These are phyloP conservation scores for Scyliorhinus canicula DNA, from an alignment of 2,797 vertebrate genomes.

Conservation along the genomic window DNA sequence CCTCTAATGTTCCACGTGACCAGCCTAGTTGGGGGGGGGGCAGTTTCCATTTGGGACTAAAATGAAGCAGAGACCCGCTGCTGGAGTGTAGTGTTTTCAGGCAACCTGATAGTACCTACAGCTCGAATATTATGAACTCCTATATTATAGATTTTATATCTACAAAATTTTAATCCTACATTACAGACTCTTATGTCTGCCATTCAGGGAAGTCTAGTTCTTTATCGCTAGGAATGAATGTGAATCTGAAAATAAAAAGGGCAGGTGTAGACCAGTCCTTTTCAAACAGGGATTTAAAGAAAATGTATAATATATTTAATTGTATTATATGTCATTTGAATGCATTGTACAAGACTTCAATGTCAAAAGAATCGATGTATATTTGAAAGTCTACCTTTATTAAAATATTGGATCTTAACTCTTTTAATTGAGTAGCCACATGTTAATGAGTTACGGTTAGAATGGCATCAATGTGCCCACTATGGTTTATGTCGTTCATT, in stretches of 20 bases:
- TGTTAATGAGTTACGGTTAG: constrained; percentile 45
- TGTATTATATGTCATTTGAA: constrained; percentile 3
- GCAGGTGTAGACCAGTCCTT: neutral
- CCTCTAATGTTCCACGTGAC: no score
- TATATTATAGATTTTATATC: neutral
- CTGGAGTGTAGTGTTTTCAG: no score
- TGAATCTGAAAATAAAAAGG: neutral
- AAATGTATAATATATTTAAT: neutral
- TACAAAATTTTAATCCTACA: neutral
- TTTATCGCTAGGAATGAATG: neutral
- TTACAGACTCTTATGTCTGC: neutral
- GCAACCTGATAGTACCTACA: neutral
- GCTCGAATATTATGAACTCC: neutral
- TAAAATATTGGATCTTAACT: constrained; percentile 39
- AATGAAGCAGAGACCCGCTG: no score
- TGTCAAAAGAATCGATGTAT: neutral
- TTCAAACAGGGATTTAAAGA: neutral
- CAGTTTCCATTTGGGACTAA: no score
- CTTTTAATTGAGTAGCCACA: constrained; percentile 39
- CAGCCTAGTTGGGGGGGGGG: no score
- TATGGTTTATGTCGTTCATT: constrained; percentile 43
- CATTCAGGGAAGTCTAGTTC: neutral
- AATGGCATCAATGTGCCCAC: constrained; percentile 42
- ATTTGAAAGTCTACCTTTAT: constrained; percentile 27
- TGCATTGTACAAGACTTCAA: no score